Conservation (phyloP, 2,888 invertebrate species). For the Criorhina ranunculi region DNA sequence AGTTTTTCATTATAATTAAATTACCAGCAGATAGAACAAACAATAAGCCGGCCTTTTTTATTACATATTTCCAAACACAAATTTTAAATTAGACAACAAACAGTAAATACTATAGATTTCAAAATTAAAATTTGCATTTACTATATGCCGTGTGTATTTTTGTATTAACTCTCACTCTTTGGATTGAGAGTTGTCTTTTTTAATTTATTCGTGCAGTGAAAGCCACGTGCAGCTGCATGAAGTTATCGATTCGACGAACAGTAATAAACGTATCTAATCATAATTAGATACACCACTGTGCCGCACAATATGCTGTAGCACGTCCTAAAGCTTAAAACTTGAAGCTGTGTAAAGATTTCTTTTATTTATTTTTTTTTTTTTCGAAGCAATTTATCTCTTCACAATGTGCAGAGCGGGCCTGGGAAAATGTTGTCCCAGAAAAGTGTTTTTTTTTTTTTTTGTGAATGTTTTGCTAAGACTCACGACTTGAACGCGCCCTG, state of each 20-base stretch:
- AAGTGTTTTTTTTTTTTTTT: too few species aligned
- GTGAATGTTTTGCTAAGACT: slow-evolving; percentile 31
- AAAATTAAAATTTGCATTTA: too few species aligned
- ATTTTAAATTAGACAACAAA: too few species aligned
- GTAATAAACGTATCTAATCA: slow-evolving; percentile 50
- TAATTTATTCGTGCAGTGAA: too few species aligned
- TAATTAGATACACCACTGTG: slow-evolving; percentile 47
- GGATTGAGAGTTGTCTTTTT: too few species aligned
- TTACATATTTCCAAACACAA: too few species aligned
- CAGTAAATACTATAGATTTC: too few species aligned
- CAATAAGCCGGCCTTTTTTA: too few species aligned
- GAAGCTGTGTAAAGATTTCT: not conserved
- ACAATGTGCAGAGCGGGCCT: slow-evolving; percentile 25
- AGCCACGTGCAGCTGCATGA: slow-evolving; percentile 45
- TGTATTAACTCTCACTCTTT: too few species aligned
- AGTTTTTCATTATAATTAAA: too few species aligned
- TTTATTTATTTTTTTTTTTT: not conserved
- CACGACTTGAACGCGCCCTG: slow-evolving; percentile 58
- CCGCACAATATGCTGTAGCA: slow-evolving; percentile 23
- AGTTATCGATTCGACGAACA: slow-evolving; percentile 24
- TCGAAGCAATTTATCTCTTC: slow-evolving; percentile 8
- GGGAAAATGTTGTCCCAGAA: slow-evolving; percentile 72
- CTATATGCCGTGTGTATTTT: too few species aligned
- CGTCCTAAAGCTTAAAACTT: slow-evolving; percentile 33
- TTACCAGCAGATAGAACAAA: too few species aligned